Percentiles rank a stretch among this genome's conserved stretches.
phyloP scores from a whole-genome alignment of 2,113 vertebrate genomes.

The Callaeas wilsoni region DNA sequence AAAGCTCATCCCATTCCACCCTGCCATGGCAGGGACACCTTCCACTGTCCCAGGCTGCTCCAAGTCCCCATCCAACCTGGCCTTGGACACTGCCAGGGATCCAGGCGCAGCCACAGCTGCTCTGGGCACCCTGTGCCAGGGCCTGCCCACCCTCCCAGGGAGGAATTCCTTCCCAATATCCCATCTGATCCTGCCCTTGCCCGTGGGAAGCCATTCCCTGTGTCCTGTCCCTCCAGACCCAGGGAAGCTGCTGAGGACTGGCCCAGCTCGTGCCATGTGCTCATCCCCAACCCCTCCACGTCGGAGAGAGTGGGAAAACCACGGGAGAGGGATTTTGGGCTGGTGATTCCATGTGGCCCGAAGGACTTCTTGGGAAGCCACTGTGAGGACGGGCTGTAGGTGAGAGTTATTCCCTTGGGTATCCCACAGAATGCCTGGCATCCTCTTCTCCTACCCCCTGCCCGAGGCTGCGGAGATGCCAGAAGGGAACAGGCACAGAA shows the following conservation, averaged over 20 bases:
- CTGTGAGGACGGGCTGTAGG: rapidly evolving
- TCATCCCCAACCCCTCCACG: background rate
- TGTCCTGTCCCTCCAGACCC: background rate
- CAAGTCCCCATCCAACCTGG: background rate
- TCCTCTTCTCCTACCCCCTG: no score
- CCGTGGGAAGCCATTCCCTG: background rate
- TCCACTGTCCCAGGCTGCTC: rapidly evolving
- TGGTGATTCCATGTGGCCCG: rapidly evolving
- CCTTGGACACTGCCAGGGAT: background rate
- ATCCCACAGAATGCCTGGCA: background rate
- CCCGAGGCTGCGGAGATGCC: background rate
- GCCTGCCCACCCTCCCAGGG: rapidly evolving
- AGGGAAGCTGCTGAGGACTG: background rate
- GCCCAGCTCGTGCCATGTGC: rapidly evolving
- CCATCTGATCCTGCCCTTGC: background rate
- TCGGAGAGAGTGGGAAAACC: no score
- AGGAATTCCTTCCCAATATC: background rate
- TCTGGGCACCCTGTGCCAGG: background rate
- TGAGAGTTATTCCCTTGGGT: background rate
- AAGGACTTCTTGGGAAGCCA: background rate
- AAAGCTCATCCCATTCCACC: background rate
- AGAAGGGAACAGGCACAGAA: background rate
- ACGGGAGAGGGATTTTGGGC: background rate
- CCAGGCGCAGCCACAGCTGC: background rate
- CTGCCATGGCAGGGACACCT: background rate